Evolutionary conservation across 2,113 vertebrate genomes (phyloP), one percentile per base, ranked within the genome.

Genomic region (Piprites chloris): DNA sequence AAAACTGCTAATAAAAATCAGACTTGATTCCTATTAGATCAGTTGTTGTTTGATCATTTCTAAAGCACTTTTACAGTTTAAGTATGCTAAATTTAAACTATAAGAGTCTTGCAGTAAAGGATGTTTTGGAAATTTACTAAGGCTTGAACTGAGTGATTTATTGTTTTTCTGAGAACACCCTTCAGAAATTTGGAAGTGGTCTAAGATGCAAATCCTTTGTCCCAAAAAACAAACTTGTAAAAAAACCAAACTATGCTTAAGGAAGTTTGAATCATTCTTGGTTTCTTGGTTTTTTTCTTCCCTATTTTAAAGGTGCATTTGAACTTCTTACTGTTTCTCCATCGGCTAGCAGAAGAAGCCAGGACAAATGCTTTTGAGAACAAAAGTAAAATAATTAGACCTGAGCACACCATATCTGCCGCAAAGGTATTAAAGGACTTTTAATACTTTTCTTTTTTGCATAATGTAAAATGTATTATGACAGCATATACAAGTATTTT

Each of bases 311-410:
- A 98, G 98, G 76, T 98, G n/a, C 97, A 98, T 89, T 96, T 98
- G 93, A 98, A 33, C 71, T 98, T 98, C 92, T 95, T 98, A 61
- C 65, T 98, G 11, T 98, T 98, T 96, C 87, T 98, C 19, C 97
- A 94, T 81, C 98, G 98, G 27, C 87, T 98, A 74, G 98, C 98
- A 72, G 97, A 98, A 94, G 98, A 98, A 94, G 84, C 98, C 55
- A 97, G 98, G 68, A 91, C 85, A 91, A 98, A 97, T 49, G 98
- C 98, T 82, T 97, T 97, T 89, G 97, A 94, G 76, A 93, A 80
- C 49, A 98, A 95, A 76, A 98, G 97, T 93, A 92, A 93, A 93
- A 42, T 94, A 68, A 97, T 98, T 95, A 98, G 97, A 83, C 84
- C 97, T 21, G 96, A 98, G 26, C 98, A 98, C 37, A 3, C 95